Evolutionary conservation across 2,797 vertebrate species (phyloP), one percentile per base, ranked within the genome.

Genomic region (Anomalospiza imberbis): DNA sequence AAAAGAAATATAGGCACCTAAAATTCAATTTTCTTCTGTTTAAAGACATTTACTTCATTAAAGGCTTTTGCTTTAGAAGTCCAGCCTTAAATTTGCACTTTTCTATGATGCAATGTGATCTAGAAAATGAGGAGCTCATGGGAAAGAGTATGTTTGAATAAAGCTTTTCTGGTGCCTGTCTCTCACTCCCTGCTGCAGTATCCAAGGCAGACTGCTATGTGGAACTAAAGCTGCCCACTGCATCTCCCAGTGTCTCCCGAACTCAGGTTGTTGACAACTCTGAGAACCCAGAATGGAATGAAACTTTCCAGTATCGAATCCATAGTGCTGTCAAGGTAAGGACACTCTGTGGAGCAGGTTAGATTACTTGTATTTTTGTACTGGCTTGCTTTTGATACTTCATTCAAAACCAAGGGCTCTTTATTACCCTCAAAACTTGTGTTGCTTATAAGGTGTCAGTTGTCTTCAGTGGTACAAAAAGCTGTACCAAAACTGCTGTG

Each of bases 151-250:
- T 8, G 7, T 50, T 91, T 91, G 65, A 28, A 29, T 78, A 18
- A 68, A 76, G 3, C 21, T 66, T 6, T 87, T 91, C 34, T 92
- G 47, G 15, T 20, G 2, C 15, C 15, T 57, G 9, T 79, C 18
- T 85, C 32, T 91, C 14, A 9, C 57, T 65, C 32, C 68, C n/a
- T 38, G 22, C 54, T 91, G 9, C 80, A 98, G 98, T 97, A 60
- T 98, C 98, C 42, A 95, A 98, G 85, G 97, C 98, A 15, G 98
- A 98, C 89, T 98, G 98, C 92, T 98, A 97, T 0, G 98, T 98
- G 81, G 95, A 97, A 29, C 82, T 98, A 25, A 81, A 91, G 42
- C 96, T 98, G 71, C 98, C 98, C 48, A 98, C 98, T 7, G 98
- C 98, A 0, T 98, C 97, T 44, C 94, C 97, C 3, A 2, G 65